These are phyloP conservation scores for Drosophila varians DNA, from an alignment of 1,140 invertebrate species.

Conservation along the genomic window DNA sequence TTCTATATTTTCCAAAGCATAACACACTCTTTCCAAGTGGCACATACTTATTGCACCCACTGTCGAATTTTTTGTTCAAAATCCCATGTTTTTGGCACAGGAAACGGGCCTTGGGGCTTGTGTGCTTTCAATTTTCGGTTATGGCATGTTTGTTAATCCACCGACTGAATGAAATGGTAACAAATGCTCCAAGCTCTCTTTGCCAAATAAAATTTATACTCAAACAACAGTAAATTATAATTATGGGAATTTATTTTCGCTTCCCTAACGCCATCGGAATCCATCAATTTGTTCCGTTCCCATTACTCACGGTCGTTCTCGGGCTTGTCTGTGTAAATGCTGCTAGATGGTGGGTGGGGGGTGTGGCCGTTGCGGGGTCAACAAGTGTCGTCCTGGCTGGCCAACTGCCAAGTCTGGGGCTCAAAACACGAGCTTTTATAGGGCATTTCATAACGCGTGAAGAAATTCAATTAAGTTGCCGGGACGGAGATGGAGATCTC, in stretches of 20 bases:
- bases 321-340: conserved; percentile 13
- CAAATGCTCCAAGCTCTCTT: conserved; percentile 15
- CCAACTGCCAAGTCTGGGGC: conserved; percentile 30
- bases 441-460: conserved; percentile 74
- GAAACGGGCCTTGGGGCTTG: conserved; percentile 45
- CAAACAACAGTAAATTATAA: conserved; percentile 23
- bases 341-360: conserved; percentile 5
- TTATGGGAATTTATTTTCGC: conserved; percentile 21
- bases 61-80: conserved; percentile 16
- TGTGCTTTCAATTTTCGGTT: conserved; percentile 63
- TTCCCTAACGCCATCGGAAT: conserved; percentile 6
- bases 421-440: conserved; percentile 26
- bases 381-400: conserved; percentile 44
- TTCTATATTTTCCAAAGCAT: no score
- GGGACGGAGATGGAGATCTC: not conserved
- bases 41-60: not conserved
- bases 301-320: conserved; percentile 34
- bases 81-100: conserved; percentile 24
- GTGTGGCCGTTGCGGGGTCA: conserved; percentile 2
- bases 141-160: conserved; percentile 21
- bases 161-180: conserved; percentile 21
- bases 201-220: conserved; percentile 29
- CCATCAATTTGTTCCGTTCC: conserved; percentile 39
- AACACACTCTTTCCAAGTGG: not conserved
- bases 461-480: conserved; percentile 74